These are phyloP conservation scores for Limenitis camilla DNA, from an alignment of 2,888 invertebrate species.

Conservation along the genomic window DNA sequence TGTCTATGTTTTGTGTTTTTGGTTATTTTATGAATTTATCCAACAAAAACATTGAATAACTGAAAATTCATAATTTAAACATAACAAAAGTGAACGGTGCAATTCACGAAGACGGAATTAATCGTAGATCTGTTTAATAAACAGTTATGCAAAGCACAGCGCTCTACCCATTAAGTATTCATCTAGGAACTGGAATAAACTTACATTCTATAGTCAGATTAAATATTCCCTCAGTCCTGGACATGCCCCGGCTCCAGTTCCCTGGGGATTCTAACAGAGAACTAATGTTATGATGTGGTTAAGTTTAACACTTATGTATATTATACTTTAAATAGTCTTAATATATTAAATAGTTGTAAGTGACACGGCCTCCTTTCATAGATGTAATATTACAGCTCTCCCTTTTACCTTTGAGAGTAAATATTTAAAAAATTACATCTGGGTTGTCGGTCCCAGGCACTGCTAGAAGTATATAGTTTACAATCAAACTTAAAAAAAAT, in stretches of 20 bases:
- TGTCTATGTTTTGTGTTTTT: too few relatives aligned
- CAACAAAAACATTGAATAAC: not conserved
- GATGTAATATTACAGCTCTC: too few relatives aligned
- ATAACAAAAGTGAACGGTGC: not conserved
- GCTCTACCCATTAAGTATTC: conserved; percentile 13
- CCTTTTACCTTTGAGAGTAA: conserved; percentile 7
- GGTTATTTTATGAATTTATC: not conserved
- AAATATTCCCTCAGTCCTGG: conserved; percentile 15
- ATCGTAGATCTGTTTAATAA: conserved; percentile 9
- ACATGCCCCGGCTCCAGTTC: conserved; percentile 3
- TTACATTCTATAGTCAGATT: conserved; percentile 11
- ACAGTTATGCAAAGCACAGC: conserved; percentile 18
- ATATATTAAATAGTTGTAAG: too few relatives aligned
- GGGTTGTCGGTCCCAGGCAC: too few relatives aligned
- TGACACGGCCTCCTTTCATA: too few relatives aligned
- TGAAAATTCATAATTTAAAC: not conserved
- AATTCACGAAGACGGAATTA: conserved; percentile 6
- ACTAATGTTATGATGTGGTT: too few relatives aligned
- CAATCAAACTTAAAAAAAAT: too few relatives aligned
- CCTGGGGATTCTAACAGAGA: too few relatives aligned
- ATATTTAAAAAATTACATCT: too few relatives aligned
- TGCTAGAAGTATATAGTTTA: too few relatives aligned
- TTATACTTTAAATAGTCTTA: too few relatives aligned
- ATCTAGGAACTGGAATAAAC: conserved; percentile 15
- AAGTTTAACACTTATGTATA: too few relatives aligned